Evolutionary conservation across 1,140 invertebrate genomes (phyloP).

Genomic region (Brachionus calyciflorus): DNA sequence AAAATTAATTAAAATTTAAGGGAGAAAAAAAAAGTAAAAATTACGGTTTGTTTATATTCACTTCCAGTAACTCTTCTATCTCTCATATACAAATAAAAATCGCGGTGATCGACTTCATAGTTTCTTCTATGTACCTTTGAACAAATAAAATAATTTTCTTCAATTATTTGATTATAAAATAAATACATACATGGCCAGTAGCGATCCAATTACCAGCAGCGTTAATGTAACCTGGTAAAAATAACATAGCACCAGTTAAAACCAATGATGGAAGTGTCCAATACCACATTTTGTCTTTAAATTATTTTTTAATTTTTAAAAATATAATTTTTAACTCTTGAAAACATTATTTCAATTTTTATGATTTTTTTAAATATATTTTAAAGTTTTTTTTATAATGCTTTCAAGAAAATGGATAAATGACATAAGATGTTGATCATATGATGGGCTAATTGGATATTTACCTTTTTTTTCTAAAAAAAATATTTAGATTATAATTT

Average conservation of each 20-base stretch:
- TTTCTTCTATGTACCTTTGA: constrained; percentile 41
- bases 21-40: too few species aligned
- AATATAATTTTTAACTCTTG: too few species aligned
- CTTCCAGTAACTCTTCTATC: constrained; percentile 43
- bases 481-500: background rate
- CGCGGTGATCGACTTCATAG: constrained; percentile 39
- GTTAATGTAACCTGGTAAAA: constrained; percentile 17
- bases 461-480: too few species aligned
- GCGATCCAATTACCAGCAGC: constrained; percentile 42
- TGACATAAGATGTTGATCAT: background rate
- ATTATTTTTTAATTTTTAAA: too few species aligned
- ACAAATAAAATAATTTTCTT: too few species aligned
- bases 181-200: constrained; percentile 20
- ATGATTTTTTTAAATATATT: too few species aligned
- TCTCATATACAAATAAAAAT: constrained; percentile 30
- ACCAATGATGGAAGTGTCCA: constrained; percentile 33
- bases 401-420: background rate
- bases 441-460: too few species aligned
- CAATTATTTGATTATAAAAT: too few species aligned
- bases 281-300: constrained; percentile 40
- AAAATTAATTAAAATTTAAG: too few species aligned
- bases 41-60: constrained; percentile 45
- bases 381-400: too few species aligned
- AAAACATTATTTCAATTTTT: too few species aligned
- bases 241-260: constrained; percentile 33